Base-by-base conservation (phyloP, 53 echinoderm and acorn worm genomes). In the Hippasteria phrygiana region DNA sequence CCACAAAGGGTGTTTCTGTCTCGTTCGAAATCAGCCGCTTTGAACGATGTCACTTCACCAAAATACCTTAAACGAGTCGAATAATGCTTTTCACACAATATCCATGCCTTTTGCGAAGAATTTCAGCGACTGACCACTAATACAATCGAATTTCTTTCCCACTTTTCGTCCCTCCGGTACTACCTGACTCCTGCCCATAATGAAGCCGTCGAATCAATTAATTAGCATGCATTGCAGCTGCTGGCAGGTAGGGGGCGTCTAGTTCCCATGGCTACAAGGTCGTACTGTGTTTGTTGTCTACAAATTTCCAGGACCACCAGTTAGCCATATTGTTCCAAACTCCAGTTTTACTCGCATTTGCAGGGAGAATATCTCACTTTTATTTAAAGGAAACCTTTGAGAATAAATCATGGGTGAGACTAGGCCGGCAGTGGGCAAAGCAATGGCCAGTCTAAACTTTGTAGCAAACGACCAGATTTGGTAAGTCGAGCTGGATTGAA, bases 401-500 rank as follows among this genome's bases (percentile, higher is more conserved):
- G 41, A 34, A 43, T 16, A 33, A 83, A 34, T 20, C 27, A 91
- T 91, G 84, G 75, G 45, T 31, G 91, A 85, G 38, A 62, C 74
- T 7, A 56, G 47, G 35, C 85, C 85, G 31, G 50, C 51, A n/a
- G 71, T 55, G 2, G 95, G 91, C 13, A 94, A 97, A 67, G 92
- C 97, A 12, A 66, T 93, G 12, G 93, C 94, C 63, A 92, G 94
- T 20, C 78, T 92, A 43, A 97, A 97, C 71, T 97, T 94, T 83
- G 98, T 97, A 28, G 98, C 95, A 28, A 92, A 92, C 48, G 98
- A 95, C 62, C 94, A 97, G 93, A 92, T 97, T 90, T 97, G 98
- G 98, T 97, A 86, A 93, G 97, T 95, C 51, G 10, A 88, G 18
- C 5, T 66, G 14, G 2, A 50, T 40, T 20, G 5, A 46, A 31